Evolutionary conservation across 2,888 invertebrate genomes (phyloP).

Genomic region (Cheilosia impressa): DNA sequence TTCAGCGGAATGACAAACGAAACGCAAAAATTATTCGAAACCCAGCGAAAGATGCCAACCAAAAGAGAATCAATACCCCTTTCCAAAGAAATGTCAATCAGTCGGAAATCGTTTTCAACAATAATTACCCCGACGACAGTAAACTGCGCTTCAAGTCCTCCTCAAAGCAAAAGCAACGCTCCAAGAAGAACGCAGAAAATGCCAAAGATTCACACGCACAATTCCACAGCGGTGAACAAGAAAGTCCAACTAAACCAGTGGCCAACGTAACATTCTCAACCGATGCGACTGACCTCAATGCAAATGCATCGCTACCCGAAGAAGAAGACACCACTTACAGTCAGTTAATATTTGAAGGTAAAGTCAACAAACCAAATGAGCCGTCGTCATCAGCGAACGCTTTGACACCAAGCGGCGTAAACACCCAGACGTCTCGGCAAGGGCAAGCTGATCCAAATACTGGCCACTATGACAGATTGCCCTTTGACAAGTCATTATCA

Average conservation of each 20-base stretch:
- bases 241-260: slow-evolving; percentile 22
- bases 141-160: slow-evolving; percentile 48
- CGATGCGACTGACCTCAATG: slow-evolving; percentile 61
- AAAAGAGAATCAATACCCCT: slow-evolving; percentile 25
- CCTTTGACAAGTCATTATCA: slow-evolving; percentile 58
- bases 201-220: slow-evolving; percentile 58
- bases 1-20: slow-evolving; percentile 58
- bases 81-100: slow-evolving; percentile 63
- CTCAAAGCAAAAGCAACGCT: slow-evolving; percentile 55
- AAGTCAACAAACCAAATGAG: slow-evolving; percentile 53
- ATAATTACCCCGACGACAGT: slow-evolving; percentile 47
- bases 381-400: slow-evolving; percentile 29
- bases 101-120: slow-evolving; percentile 28
- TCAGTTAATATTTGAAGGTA: slow-evolving; percentile 63
- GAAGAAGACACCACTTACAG: slow-evolving; percentile 69
- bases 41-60: slow-evolving; percentile 36
- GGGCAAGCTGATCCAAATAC: slow-evolving; percentile 39
- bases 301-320: slow-evolving; percentile 44
- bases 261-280: slow-evolving; percentile 44
- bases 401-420: slow-evolving; percentile 28
- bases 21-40: slow-evolving; percentile 64
- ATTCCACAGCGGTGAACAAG: slow-evolving; percentile 47
- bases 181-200: slow-evolving; percentile 54
- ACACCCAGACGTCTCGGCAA: background rate
- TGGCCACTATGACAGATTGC: slow-evolving; percentile 67